A percentile compares a stretch with the other conserved stretches of the same genome.
phyloP scores from a whole-genome alignment of 2,113 vertebrate species.

The Gnathonemus longibarbis region DNA sequence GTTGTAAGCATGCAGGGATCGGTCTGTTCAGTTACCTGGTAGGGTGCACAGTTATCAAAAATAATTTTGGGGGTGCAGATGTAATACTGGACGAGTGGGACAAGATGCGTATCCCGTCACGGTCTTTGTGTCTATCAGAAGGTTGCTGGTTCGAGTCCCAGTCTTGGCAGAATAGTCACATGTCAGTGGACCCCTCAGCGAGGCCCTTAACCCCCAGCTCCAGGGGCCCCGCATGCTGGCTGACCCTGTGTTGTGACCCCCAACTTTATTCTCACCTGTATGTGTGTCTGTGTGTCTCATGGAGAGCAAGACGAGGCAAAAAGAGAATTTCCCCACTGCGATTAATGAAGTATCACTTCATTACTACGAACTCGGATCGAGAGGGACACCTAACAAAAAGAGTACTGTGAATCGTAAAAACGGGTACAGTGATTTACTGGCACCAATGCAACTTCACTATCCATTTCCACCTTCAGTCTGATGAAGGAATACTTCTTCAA shows the following conservation, averaged over 20 bases:
- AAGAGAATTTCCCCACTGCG: background rate
- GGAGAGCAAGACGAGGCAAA: background rate
- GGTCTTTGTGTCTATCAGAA: background rate
- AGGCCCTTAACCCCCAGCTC: background rate
- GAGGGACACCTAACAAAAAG: no score
- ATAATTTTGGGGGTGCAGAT: background rate
- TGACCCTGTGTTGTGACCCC: background rate
- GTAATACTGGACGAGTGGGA: background rate
- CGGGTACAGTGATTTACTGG: no score
- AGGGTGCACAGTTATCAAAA: background rate
- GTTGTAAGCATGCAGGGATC: background rate
- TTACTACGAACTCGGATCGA: background rate
- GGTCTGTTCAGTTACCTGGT: background rate
- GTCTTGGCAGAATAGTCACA: background rate
- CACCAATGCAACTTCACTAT: background rate
- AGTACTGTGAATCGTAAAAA: no score
- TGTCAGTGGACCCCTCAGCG: background rate
- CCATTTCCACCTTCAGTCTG: slow-evolving; percentile 64
- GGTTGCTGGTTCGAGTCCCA: background rate
- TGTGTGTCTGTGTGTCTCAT: background rate
- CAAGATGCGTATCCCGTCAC: background rate
- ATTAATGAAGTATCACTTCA: background rate
- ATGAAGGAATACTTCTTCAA: slow-evolving; percentile 99
- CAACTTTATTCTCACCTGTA: background rate
- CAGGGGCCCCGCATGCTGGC: background rate